Percentiles rank a stretch among this genome's conserved stretches.
Conservation (phyloP, 2,888 invertebrate genomes). For the Platypus cylindrus region DNA sequence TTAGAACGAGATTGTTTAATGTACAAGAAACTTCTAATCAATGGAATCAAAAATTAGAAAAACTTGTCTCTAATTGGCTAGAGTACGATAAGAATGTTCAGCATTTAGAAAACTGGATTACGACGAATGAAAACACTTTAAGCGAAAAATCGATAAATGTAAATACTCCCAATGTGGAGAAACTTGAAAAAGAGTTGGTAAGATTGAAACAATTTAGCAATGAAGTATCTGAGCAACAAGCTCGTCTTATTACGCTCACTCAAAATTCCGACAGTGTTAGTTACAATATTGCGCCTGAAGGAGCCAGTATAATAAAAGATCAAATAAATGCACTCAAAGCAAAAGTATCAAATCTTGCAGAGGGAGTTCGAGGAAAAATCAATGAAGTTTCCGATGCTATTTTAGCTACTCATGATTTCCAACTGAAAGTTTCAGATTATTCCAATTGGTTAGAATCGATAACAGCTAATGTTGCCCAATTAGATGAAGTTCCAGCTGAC, state of each 20-base stretch:
- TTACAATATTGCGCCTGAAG: slow-evolving; percentile 65
- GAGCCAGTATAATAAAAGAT: slow-evolving; percentile 55
- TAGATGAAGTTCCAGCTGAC: slow-evolving; percentile 70
- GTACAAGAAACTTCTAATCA: slow-evolving; percentile 71
- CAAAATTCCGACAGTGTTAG: slow-evolving; percentile 70
- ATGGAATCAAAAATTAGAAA: slow-evolving; percentile 65
- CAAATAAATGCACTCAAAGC: slow-evolving; percentile 62
- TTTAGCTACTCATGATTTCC: slow-evolving; percentile 70
- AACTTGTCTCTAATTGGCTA: slow-evolving; percentile 67
- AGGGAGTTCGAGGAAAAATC: slow-evolving; percentile 60
- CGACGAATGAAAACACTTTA: slow-evolving; percentile 50
- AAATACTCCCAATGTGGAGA: slow-evolving; percentile 59
- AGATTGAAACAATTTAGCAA: slow-evolving; percentile 70
- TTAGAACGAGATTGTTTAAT: slow-evolving; percentile 72
- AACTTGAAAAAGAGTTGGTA: slow-evolving; percentile 62
- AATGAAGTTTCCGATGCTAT: slow-evolving; percentile 73
- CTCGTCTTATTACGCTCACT: slow-evolving; percentile 65
- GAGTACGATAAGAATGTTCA: slow-evolving; percentile 66
- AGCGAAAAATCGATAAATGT: slow-evolving; percentile 46
- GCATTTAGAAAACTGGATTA: slow-evolving; percentile 67
- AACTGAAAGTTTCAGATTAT: slow-evolving; percentile 64
- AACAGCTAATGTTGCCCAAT: slow-evolving; percentile 56
- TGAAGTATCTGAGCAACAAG: slow-evolving; percentile 75
- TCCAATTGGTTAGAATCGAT: slow-evolving; percentile 69
- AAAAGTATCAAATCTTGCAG: slow-evolving; percentile 61